Evolutionary conservation across 2,888 invertebrate species (phyloP), one percentile per base, ranked within the genome.

Genomic region (Sinohyriopsis cumingii): DNA sequence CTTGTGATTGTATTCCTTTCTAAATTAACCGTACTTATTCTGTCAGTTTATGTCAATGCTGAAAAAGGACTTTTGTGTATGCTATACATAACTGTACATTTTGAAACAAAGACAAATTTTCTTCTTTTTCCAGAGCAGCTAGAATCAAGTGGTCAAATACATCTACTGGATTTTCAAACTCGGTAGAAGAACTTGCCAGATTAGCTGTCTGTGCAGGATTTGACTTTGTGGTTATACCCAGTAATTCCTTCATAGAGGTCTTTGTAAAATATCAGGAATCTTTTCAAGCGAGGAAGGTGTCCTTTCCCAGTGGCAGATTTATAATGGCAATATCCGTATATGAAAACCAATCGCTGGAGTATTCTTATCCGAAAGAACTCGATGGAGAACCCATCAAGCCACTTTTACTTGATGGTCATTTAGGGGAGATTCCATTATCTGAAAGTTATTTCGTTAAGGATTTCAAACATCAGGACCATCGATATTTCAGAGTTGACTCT

Each of bases 151-250:
- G 20, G 61, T 24, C 20, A 61, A 24, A 61, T 22, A 61, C 20
- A 9, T 20, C 15, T 33, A 25, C 19, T 1, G 22, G 18, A 6
- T 6, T 66, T 4, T 53, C 59, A 59, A 66, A 53, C 54, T 33
- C 28, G 25, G 22, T 53, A 20, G 56, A 45, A 22, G 33, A 22
- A 45, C 24, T 53, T 19, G 28, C 54, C 20, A 25, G n/a, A 19
- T 59, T 53, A 59, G 64, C 68, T 25, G 53, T 63, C 20, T 69
- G 68, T 20, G 63, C 68, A 25, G 68, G 68, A 18, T 63, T 69
- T 63, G 68, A 69, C 25, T 69, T 54, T 60, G 63, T 64, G 28
- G 54, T 24, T 6, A 55, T 53, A 22, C 19, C 59, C 22, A 56
- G 45, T 28, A 19, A 33, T 9, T 28, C 54, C 12, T 69, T 20